Base-by-base conservation (phyloP, 2,888 invertebrate species). In the Allygus modestus region DNA sequence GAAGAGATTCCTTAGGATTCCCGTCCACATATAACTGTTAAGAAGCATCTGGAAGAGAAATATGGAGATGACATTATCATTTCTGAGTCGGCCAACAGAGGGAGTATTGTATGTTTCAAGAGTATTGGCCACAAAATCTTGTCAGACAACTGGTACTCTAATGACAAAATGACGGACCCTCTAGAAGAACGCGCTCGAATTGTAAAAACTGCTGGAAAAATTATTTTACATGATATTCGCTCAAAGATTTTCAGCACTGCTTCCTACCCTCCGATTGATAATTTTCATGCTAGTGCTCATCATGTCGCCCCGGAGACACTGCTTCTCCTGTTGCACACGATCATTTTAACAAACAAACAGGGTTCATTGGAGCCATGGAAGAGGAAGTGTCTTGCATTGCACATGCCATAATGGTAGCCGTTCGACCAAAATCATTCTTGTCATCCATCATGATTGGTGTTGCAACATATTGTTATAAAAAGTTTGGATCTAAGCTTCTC, bases 401-500 rank as follows among this genome's bases (percentile, higher is more conserved):
- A n/a, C 85, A 85, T 37, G 71, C 41, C 31, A 71, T 86, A 15
- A 84, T 85, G 61, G n/a, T 28, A n/a, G 85, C 82, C 26, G 61
- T 58, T 5, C 43, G 84, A 46, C 86, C 85, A n/a, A 31, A 71
- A 9, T 85, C 83, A 33, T 86, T 84, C 58, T 11, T 83, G 17
- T 86, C 84, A 0, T 43, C 69, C 17, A 61, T 85, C 43, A 69
- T 79, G 12, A 20, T 54, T 5, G 83, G 81, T 23, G 17, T 86
- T 37, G 61, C 61, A n/a, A 58, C 69, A 20, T 85, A 81, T 46
- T 15, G 82, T 7, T 86, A 86, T 46, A 82, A 75, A 82, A 79
- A 84, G 31, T 86, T 84, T 82, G 86, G 82, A 12, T 82, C 85
- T n/a, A 85, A 71, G 43, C 83, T 43, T 28, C 69, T 86, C 12